Percentiles rank a stretch among this genome's conserved stretches.
These are phyloP conservation scores for Gobio gobio DNA, from an alignment of 2,113 vertebrate genomes.

Conservation along the genomic window DNA sequence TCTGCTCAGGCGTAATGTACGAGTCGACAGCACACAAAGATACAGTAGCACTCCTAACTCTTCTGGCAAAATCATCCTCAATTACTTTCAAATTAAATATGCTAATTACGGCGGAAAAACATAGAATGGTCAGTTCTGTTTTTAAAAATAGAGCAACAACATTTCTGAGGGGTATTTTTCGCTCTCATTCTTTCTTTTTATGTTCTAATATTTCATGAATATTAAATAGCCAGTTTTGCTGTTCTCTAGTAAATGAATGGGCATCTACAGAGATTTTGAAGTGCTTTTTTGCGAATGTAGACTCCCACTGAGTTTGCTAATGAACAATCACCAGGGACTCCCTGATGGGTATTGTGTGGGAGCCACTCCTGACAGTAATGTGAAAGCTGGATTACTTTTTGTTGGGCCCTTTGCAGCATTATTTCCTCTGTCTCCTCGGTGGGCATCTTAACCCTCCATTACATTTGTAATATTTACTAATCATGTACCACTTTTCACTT, in stretches of 20 bases:
- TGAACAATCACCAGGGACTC: constrained; percentile 74
- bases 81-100: constrained; percentile 47
- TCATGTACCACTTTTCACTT: constrained; percentile 25
- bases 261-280: constrained; percentile 63
- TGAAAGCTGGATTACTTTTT: constrained; percentile 71
- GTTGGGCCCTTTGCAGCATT: constrained; percentile 52
- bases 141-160: constrained; percentile 10
- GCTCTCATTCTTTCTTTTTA: constrained; percentile 29
- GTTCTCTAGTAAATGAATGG: constrained; percentile 48
- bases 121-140: constrained; percentile 10
- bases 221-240: constrained; percentile 46
- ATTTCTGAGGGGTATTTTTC: neutral
- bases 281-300: constrained; percentile 60
- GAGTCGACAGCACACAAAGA: constrained; percentile 58
- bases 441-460: constrained; percentile 68
- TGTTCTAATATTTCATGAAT: constrained; percentile 44
- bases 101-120: constrained; percentile 20
- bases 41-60: constrained; percentile 21
- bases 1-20: constrained; percentile 53
- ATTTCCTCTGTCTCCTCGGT: constrained; percentile 68
- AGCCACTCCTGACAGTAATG: constrained; percentile 61
- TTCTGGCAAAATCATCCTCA: constrained; percentile 17
- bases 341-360: constrained; percentile 68
- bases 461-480: constrained; percentile 62
- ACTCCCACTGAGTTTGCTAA: constrained; percentile 76